Base-by-base conservation (phyloP, 2,888 invertebrate genomes). In the Eurytoma californica region DNA sequence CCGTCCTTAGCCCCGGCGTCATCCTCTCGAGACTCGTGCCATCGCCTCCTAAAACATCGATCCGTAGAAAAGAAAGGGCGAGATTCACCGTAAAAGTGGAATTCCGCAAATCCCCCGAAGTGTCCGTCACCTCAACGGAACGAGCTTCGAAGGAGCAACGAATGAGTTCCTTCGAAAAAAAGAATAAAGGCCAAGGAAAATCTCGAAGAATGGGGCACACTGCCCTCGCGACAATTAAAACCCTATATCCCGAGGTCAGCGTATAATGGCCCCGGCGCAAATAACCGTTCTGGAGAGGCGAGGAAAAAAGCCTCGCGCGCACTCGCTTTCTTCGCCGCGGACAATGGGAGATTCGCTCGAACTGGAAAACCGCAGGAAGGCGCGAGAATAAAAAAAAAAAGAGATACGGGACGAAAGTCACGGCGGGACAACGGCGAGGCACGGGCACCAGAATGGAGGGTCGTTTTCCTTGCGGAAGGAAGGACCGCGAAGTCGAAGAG, bases 41-140 rank as follows among this genome's bases (percentile, higher is more conserved):
- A 77, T 72, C 69, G 67, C 16, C 55, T 14, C n/a, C 49, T 2
- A 18, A 24, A 24, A 39, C 49, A 30, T 12, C n/a, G 9, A 18
- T 16, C 24, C 18, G 12, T 28, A 24, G 51, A 67, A 14, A 16
- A 49, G 51, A 72, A 51, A 28, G 58, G 65, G 58, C 28, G 47
- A 70, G 30, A 79, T 79, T 75, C 72, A 72, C 47, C 70, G 79
- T 79, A 79, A 79, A 79, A 72, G 61, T 79, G 60, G 72, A 67
- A 79, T 79, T 79, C 72, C 72, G 79, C 72, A 79, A 75, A 79
- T 72, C 75, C 75, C 39, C 28, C 24, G 20, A 72, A 72, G 79
- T 79, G 79, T 61, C 67, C 30, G 58, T 75, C 70, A 65, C 53
- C 74, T 39, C 28, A 20, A 70, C 51, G 65, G 75, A 75, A 79